Percentiles rank a stretch among this genome's conserved stretches.
phyloP scores from a whole-genome alignment of 1,140 invertebrate species.

The Macrobrachium rosenbergii region DNA sequence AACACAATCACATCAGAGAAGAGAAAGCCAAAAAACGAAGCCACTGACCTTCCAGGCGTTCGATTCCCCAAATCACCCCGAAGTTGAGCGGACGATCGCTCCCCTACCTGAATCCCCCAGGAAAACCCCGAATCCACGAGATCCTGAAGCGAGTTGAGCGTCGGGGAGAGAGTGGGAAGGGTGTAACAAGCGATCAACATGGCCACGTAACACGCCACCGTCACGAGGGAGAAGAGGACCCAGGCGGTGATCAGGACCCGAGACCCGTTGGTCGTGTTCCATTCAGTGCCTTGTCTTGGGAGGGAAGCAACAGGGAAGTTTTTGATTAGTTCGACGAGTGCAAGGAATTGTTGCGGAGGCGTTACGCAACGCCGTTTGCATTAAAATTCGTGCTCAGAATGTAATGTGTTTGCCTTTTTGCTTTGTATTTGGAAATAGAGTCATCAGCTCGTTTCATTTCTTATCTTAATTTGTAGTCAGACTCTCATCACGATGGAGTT shows the following conservation, averaged over 20 bases:
- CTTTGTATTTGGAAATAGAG: too few relatives aligned
- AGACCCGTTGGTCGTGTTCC: not conserved
- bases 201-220: conserved; percentile 41
- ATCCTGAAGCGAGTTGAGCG: conserved; percentile 42
- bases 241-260: conserved; percentile 9
- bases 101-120: conserved; percentile 51
- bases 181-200: conserved; percentile 51
- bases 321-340: not conserved
- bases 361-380: too few relatives aligned
- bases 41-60: conserved; percentile 1
- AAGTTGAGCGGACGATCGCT: not conserved
- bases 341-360: too few relatives aligned
- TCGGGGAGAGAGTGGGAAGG: conserved; percentile 39
- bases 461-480: too few relatives aligned
- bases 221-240: conserved; percentile 46
- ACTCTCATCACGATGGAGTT: too few relatives aligned
- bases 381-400: too few relatives aligned
- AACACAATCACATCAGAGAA: not conserved
- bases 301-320: not conserved
- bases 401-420: too few relatives aligned
- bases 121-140: conserved; percentile 27
- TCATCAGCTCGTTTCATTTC: too few relatives aligned
- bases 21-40: not conserved
- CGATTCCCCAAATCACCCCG: conserved; percentile 13
- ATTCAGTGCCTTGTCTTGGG: conserved; percentile 25